Conservation (phyloP, 2,113 vertebrate species). For the Bubo blakistoni region DNA sequence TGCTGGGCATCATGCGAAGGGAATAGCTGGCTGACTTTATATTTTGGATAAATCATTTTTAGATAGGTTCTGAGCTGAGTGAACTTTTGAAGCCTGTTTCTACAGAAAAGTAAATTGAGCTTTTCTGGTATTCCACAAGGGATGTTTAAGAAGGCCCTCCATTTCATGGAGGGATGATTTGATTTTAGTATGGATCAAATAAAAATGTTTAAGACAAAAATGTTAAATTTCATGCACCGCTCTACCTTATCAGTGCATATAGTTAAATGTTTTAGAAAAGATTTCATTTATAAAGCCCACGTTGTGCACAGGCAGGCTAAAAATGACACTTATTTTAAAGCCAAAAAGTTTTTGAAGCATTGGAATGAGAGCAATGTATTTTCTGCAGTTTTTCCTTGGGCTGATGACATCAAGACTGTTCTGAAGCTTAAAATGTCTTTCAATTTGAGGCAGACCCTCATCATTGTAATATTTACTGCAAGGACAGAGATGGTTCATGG, state of each 20-base stretch:
- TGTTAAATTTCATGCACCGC: background rate
- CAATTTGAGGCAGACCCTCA: background rate
- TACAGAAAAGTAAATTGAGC: background rate
- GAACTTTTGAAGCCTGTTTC: background rate
- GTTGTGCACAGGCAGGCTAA: background rate
- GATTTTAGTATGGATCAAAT: background rate
- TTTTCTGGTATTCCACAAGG: background rate
- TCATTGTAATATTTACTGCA: background rate
- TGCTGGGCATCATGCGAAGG: background rate
- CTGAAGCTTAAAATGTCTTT: background rate
- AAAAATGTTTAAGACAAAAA: background rate
- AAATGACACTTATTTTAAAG: background rate
- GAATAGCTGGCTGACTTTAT: background rate
- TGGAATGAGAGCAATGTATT: background rate
- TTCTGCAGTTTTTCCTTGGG: background rate
- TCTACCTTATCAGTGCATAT: background rate
- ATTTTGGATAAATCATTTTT: background rate
- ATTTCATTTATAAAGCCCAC: background rate
- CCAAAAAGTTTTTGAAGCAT: background rate
- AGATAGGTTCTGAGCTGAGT: background rate
- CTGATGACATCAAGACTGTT: background rate
- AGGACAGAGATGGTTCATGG: background rate
- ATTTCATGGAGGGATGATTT: background rate
- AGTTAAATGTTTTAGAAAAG: background rate
- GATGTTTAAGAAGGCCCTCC: background rate